Conservation (phyloP, 2,797 vertebrate species). For the Buceros bicornis region DNA sequence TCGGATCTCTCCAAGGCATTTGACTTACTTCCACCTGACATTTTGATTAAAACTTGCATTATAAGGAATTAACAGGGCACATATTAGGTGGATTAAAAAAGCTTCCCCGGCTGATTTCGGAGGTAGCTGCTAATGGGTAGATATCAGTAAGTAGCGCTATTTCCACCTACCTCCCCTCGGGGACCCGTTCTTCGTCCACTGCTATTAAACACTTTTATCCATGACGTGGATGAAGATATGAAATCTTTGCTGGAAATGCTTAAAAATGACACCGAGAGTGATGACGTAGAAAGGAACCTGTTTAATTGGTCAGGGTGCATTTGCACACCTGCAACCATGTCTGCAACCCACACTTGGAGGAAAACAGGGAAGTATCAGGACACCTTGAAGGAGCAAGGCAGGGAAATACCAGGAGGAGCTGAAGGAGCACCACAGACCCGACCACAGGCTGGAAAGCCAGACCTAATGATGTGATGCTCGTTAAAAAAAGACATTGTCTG, state of each 20-base stretch:
- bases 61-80: slow-evolving; percentile 68
- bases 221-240: slow-evolving; percentile 33
- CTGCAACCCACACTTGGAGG: neutral
- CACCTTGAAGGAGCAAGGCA: neutral
- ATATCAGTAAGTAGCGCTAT: slow-evolving; percentile 35
- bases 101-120: slow-evolving; percentile 66
- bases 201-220: slow-evolving; percentile 48
- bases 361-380: neutral
- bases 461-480: neutral
- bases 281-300: neutral
- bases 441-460: neutral
- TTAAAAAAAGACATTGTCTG: neutral
- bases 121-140: slow-evolving; percentile 63
- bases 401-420: neutral
- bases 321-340: neutral
- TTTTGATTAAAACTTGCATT: slow-evolving; percentile 76
- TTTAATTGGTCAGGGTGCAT: neutral
- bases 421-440: neutral
- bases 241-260: slow-evolving; percentile 52
- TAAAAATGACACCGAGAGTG: neutral
- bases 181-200: neutral
- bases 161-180: slow-evolving; percentile 17
- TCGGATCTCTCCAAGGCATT: slow-evolving; percentile 45
- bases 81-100: slow-evolving; percentile 67
- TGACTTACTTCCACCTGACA: slow-evolving; percentile 72